Evolutionary conservation across 2,113 vertebrate genomes (phyloP), one percentile per base, ranked within the genome.

Genomic region (Myotis yumanensis): DNA sequence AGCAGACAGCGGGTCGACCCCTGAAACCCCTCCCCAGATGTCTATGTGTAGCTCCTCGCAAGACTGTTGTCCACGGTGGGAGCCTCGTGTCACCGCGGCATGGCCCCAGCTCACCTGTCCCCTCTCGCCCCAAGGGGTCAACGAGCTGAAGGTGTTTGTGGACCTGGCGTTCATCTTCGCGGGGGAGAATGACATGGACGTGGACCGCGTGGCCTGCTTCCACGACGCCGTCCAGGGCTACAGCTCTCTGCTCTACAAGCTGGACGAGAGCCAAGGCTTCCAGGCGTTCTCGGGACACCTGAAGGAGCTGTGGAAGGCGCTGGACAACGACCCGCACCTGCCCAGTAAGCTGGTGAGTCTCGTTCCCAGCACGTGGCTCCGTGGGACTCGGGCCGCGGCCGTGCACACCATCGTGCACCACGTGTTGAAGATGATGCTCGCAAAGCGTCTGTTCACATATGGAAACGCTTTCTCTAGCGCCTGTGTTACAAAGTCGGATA

Each of bases 161-260:
- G 99, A 99, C 97, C 93, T 99, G 98, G 99, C 99, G 0, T 99
- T 99, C 90, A 99, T 99, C 96, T 99, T 99, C 20, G 99, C 99
- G 7, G 99, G 99, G 85, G 99, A 99, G 98, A 99, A 99, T 2
- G 99, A 99, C 97, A 98, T 99, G 96, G 99, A 99, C 0, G 99
- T 99, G 86, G 99, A 99, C 96, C 98, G 99, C 0, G 99, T 99
- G 16, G 99, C 99, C 0, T 99, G 99, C 86, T 99, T 99, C 97
- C 99, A 99, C 0, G 99, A 99, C 7, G 97, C 99, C 0, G 98
- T 99, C 68, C 99, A 99, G 25, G 99, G 99, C 95, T 99, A 99
- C 77, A 98, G 99, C 0, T 97, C 99, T 7, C 90, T 99, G 96
- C 98, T 99, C 0, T 99, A 99, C 30, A 99, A 99, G 51, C 97